Evolutionary conservation across 2,888 invertebrate species (phyloP).

Genomic region (Aleiodes alternator): DNA sequence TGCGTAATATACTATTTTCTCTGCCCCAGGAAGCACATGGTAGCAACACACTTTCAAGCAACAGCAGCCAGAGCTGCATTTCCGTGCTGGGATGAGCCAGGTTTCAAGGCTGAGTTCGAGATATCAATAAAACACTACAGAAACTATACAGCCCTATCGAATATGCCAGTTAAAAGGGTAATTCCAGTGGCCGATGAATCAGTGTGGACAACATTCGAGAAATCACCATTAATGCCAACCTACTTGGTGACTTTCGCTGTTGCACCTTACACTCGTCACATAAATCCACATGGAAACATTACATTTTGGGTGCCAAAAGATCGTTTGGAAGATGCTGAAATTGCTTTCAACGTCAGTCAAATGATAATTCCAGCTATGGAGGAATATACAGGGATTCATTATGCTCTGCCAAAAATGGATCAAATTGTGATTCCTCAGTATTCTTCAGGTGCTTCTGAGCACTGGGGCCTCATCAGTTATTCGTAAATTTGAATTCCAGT

Average conservation of each 20-base stretch:
- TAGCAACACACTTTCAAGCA: slow-evolving; percentile 83
- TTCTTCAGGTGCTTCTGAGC: slow-evolving; percentile 90
- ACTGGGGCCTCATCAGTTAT: slow-evolving; percentile 71
- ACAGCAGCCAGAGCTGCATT: slow-evolving; percentile 82
- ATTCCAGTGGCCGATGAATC: slow-evolving; percentile 47
- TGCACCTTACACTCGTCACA: slow-evolving; percentile 75
- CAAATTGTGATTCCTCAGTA: slow-evolving; percentile 90
- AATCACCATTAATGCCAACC: slow-evolving; percentile 73
- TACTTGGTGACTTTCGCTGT: slow-evolving; percentile 80
- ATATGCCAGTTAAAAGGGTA: slow-evolving; percentile 55
- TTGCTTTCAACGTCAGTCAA: slow-evolving; percentile 32
- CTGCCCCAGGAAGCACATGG: slow-evolving; percentile 76
- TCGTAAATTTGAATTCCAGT: not conserved
- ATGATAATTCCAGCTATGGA: slow-evolving; percentile 77
- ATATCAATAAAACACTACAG: slow-evolving; percentile 80
- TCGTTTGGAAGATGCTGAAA: too few relatives aligned
- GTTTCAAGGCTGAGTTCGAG: slow-evolving; percentile 81
- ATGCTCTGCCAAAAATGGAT: slow-evolving; percentile 88
- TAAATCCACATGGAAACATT: slow-evolving; percentile 74
- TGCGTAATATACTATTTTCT: too few relatives aligned
- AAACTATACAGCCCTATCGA: slow-evolving; percentile 72
- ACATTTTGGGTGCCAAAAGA: slow-evolving; percentile 69
- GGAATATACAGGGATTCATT: slow-evolving; percentile 62
- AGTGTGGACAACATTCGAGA: slow-evolving; percentile 48
- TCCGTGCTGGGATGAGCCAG: slow-evolving; percentile 87